These are phyloP conservation scores for Magallana ariakensis DNA, from an alignment of 1,140 invertebrate species.

Conservation along the genomic window DNA sequence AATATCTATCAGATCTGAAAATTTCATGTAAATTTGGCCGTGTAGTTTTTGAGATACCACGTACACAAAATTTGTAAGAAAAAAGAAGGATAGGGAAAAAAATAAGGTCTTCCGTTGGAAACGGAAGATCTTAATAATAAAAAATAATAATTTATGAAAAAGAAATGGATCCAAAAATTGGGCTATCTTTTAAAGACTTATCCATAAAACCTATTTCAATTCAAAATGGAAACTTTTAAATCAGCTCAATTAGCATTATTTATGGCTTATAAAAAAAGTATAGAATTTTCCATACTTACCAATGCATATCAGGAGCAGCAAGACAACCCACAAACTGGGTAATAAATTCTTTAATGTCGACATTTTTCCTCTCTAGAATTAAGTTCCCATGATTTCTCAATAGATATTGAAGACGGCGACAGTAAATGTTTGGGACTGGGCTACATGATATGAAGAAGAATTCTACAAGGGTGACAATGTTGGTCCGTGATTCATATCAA, in stretches of 20 bases:
- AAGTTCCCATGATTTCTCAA: constrained; percentile 23
- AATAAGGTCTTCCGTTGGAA: too few relatives aligned
- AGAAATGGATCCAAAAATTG: too few relatives aligned
- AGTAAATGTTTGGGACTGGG: constrained; percentile 1
- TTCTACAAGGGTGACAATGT: background rate
- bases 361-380: constrained; percentile 16
- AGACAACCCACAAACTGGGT: background rate
- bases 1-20: too few relatives aligned
- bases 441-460: constrained; percentile 24
- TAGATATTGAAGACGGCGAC: background rate
- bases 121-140: too few relatives aligned
- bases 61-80: too few relatives aligned
- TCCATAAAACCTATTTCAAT: constrained; percentile 19
- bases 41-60: too few relatives aligned
- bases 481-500: constrained; percentile 33
- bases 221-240: constrained; percentile 12
- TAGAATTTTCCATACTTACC: constrained; percentile 11
- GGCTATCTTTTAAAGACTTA: background rate
- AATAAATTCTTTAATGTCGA: constrained; percentile 16
- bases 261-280: background rate
- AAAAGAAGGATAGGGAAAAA: too few relatives aligned
- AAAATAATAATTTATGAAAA: too few relatives aligned
- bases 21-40: too few relatives aligned
- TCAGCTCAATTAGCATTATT: constrained; percentile 8
- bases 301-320: constrained; percentile 11